Percentiles rank a stretch among this genome's conserved stretches.
Evolutionary conservation across 2,888 invertebrate genomes (phyloP).

Genomic region (Panzeria rudis): DNA sequence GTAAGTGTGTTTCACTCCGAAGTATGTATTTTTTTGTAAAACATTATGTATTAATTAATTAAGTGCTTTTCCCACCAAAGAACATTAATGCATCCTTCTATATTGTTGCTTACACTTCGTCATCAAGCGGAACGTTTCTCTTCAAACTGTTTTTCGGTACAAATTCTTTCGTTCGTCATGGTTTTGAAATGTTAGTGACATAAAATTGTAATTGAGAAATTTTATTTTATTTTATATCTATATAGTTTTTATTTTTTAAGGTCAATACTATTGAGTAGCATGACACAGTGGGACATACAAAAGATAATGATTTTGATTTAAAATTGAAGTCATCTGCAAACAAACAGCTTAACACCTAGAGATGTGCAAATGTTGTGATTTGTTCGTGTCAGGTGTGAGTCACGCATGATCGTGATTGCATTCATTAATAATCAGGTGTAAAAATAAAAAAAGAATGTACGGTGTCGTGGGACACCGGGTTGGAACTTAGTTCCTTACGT

Average conservation of each 20-base stretch:
- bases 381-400: too few species aligned
- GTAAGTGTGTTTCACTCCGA: neutral
- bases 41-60: constrained; percentile 68
- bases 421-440: too few species aligned
- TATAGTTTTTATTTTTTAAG: neutral
- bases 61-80: constrained; percentile 44
- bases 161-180: constrained; percentile 36
- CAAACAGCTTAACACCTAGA: too few species aligned
- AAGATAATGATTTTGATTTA: neutral
- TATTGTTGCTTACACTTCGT: too few species aligned
- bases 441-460: too few species aligned
- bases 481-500: too few species aligned
- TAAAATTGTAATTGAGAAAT: constrained; percentile 28
- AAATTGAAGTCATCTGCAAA: too few species aligned
- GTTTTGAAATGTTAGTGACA: constrained; percentile 33
- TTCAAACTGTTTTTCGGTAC: neutral
- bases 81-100: neutral
- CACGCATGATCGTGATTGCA: too few species aligned
- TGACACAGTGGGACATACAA: neutral
- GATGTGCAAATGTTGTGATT: too few species aligned
- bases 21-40: constrained; percentile 23
- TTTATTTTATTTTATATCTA: constrained; percentile 17
- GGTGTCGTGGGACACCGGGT: too few species aligned
- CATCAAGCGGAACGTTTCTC: constrained; percentile 15
- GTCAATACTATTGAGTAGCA: constrained; percentile 19